Base-by-base conservation (phyloP, 2,113 vertebrate species). In the Progne subis region DNA sequence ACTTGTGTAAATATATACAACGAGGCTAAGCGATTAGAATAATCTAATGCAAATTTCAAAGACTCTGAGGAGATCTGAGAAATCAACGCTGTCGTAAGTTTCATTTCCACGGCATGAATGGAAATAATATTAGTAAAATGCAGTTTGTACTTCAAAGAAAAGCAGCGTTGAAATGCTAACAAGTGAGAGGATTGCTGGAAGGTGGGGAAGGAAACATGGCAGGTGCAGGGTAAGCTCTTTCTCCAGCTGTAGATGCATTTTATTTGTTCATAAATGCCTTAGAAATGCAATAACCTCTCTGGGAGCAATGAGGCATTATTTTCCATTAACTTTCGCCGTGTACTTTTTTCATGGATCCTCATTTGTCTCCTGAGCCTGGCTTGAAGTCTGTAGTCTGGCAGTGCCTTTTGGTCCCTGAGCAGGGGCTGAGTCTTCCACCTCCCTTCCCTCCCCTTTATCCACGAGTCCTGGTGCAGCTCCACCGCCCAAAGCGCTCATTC, bases 11-110 rank as follows among this genome's bases (percentile, higher is more conserved):
- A 96, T 82, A 92, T 94, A 86, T 95, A 82, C 95, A 97, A 94
- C 7, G 68, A 97, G 92, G 75, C 69, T 94, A 95, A 94, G 53
- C 76, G 64, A 95, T 95, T 96, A 95, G 56, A 92, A 93, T 96
- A 96, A 97, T 94, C 89, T 92, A 78, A 95, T 94, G 82, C 90
- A 95, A 90, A 85, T 86, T 97, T 97, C 94, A 70, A 95, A 95
- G 90, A 88, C 56, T 87, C 59, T 41, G 63, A 93, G 82, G 44
- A 88, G 82, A 96, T 94, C 94, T 89, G 94, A 97, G 91, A 95
- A 96, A 95, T 91, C 60, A 79, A 28, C 55, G 14, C 82, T 47
- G 69, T 53, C 59, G 2, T 90, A 72, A 92, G 65, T 87, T 95
- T 89, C 92, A 82, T 86, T 81, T 92, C 88, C 96, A 94, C 43